Evolutionary conservation across 2,888 invertebrate genomes (phyloP).

Genomic region (Pollenia griseotomentosa): DNA sequence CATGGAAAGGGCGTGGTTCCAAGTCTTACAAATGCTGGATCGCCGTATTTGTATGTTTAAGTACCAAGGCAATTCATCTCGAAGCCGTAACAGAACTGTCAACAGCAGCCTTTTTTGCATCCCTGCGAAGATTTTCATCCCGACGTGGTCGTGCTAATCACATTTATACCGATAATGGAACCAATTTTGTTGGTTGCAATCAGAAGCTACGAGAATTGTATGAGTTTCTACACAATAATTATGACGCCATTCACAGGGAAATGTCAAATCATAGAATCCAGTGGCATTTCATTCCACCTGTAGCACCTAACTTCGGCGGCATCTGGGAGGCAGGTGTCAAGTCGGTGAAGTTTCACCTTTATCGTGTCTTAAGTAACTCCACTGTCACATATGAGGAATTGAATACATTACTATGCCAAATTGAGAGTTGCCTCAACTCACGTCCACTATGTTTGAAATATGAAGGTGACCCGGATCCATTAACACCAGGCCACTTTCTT

Average conservation of each 20-base stretch:
- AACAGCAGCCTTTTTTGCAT: slow-evolving; percentile 76
- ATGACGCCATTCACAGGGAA: slow-evolving; percentile 42
- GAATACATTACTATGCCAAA: slow-evolving; percentile 77
- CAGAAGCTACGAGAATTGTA: slow-evolving; percentile 61
- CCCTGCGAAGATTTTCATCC: slow-evolving; percentile 76
- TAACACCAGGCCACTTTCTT: slow-evolving; percentile 74
- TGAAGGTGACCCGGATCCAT: slow-evolving; percentile 71
- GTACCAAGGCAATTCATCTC: slow-evolving; percentile 65
- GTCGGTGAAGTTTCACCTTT: slow-evolving; percentile 78
- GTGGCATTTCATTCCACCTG: slow-evolving; percentile 80
- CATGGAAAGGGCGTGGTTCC: slow-evolving; percentile 64
- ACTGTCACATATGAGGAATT: slow-evolving; percentile 77
- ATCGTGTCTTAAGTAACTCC: slow-evolving; percentile 75
- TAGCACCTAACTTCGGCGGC: slow-evolving; percentile 79
- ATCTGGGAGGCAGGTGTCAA: slow-evolving; percentile 81
- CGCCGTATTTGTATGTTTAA: slow-evolving; percentile 63
- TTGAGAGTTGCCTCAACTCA: slow-evolving; percentile 79
- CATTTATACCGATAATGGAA: slow-evolving; percentile 70
- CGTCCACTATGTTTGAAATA: slow-evolving; percentile 76
- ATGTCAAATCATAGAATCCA: slow-evolving; percentile 57
- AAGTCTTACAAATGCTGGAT: slow-evolving; percentile 62
- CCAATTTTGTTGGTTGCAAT: slow-evolving; percentile 70
- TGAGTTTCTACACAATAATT: slow-evolving; percentile 36
- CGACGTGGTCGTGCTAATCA: slow-evolving; percentile 49
- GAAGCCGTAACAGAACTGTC: slow-evolving; percentile 64